These are phyloP conservation scores for Craniophora ligustri DNA, from an alignment of 2,888 invertebrate genomes.

Conservation along the genomic window DNA sequence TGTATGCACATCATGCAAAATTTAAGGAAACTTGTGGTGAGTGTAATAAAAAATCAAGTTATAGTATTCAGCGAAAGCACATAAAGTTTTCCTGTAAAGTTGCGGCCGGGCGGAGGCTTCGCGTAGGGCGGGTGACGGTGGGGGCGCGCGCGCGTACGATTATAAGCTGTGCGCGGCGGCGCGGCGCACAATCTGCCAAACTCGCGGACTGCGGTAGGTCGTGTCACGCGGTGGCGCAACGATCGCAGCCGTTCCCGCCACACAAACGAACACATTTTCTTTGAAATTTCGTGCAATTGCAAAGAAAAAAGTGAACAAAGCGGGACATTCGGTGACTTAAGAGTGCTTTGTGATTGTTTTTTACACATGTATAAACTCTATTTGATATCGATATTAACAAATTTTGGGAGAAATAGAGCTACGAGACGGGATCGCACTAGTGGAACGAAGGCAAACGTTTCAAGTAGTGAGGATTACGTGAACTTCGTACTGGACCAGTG, in stretches of 20 bases:
- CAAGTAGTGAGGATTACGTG: constrained; percentile 84
- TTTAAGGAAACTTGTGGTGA: constrained; percentile 52
- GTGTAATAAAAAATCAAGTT: constrained; percentile 44
- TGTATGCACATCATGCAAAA: constrained; percentile 40
- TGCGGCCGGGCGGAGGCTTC: constrained; percentile 68
- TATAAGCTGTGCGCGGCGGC: constrained; percentile 71
- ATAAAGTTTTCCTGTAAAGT: constrained; percentile 60
- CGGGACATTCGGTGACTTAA: constrained; percentile 78
- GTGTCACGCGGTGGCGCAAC: constrained; percentile 83
- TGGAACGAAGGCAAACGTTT: constrained; percentile 77
- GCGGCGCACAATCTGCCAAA: constrained; percentile 81
- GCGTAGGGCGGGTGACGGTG: constrained; percentile 54
- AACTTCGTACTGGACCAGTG: constrained; percentile 67
- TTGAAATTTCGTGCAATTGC: constrained; percentile 87
- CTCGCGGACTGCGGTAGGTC: constrained; percentile 85
- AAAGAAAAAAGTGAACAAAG: constrained; percentile 84
- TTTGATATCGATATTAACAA: constrained; percentile 66
- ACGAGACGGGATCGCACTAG: constrained; percentile 79
- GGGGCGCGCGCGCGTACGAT: constrained; percentile 13
- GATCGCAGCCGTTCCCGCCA: constrained; percentile 81
- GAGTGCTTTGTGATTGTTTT: constrained; percentile 82
- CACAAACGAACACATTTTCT: constrained; percentile 81
- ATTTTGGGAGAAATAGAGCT: constrained; percentile 69
- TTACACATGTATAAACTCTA: constrained; percentile 68
- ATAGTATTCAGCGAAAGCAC: constrained; percentile 55